A percentile compares a stretch with the other conserved stretches of the same genome.
These are phyloP conservation scores for Bradynema listronoti DNA, from an alignment of 1,140 invertebrate species.

Conservation along the genomic window DNA sequence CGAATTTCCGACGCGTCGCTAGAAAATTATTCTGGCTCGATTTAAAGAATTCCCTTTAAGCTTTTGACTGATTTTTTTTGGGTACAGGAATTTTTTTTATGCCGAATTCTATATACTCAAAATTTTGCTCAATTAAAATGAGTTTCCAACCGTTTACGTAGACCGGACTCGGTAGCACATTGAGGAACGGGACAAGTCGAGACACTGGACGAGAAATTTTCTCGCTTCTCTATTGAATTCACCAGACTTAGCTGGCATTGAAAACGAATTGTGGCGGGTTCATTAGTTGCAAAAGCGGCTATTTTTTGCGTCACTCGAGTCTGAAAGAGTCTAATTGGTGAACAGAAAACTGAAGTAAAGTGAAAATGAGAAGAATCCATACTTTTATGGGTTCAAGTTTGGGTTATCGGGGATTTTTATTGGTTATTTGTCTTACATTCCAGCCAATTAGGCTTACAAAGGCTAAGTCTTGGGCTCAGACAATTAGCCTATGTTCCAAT, in stretches of 20 bases:
- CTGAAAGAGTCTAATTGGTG: constrained; percentile 8
- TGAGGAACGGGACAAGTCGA: no score
- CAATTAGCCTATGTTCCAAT: not conserved
- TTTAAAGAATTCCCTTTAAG: no score
- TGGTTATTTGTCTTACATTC: not conserved
- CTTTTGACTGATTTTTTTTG: no score
- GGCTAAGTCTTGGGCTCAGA: not conserved
- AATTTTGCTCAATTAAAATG: no score
- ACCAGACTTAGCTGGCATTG: constrained; percentile 29
- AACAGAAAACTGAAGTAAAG: not conserved
- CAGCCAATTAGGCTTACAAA: not conserved
- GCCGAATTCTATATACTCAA: no score
- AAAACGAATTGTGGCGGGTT: constrained; percentile 22
- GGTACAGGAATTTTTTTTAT: no score
- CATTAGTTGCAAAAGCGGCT: constrained; percentile 19
- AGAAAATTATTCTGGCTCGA: no score
- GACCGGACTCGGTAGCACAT: no score
- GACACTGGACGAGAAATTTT: no score
- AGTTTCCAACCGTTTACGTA: no score
- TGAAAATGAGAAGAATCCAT: not conserved
- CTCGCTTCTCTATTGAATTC: no score
- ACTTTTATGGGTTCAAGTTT: not conserved
- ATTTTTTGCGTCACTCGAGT: constrained; percentile 11
- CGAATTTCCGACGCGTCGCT: no score
- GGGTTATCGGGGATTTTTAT: not conserved